Base-by-base conservation (phyloP, 2,888 invertebrate species). In the Exocentrus adspersus region DNA sequence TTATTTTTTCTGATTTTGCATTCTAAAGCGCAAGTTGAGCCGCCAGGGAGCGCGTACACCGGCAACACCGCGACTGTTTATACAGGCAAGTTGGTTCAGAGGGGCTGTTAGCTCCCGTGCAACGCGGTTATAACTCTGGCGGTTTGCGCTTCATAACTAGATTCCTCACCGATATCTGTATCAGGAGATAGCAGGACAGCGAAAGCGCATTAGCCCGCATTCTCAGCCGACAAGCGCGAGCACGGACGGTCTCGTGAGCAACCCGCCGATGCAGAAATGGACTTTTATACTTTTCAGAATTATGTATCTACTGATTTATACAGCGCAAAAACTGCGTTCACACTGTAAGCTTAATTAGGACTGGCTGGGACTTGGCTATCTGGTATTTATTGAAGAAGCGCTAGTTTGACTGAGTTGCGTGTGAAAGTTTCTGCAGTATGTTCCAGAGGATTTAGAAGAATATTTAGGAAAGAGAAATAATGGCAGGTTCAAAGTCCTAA, bases 161-260 rank as follows among this genome's bases (percentile, higher is more conserved):
- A 79, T 79, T 77, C 77, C 72, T 65, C 76, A 69, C 75, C 78
- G 79, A 80, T 80, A 80, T 80, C 80, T 80, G 78, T 80, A 81
- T 81, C 80, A 72, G 73, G 69, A 75, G 78, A 80, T 80, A 79
- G 76, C 76, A 71, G 77, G 76, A 81, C 80, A 81, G 76, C 79
- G 74, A 81, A 81, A 80, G 79, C 79, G 77, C 81, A 81, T 81
- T 81, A 81, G 77, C 72, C 71, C 64, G 76, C 78, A 79, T 79
- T 79, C 79, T 71, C 72, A 58, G 69, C 43, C 58, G 62, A 58
- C 51, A 52, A 52, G 52, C 52, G 42, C 60, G 54, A 54, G 42
- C 54, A 54, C 43, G 21, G 43, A 43, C 30, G 42, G 17, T 43
- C 37, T 37, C 43, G 54, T 10, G 14, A 28, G 28, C 19, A 21